Conservation (phyloP, 1,140 invertebrate species). For the Lepidurus packardi region DNA sequence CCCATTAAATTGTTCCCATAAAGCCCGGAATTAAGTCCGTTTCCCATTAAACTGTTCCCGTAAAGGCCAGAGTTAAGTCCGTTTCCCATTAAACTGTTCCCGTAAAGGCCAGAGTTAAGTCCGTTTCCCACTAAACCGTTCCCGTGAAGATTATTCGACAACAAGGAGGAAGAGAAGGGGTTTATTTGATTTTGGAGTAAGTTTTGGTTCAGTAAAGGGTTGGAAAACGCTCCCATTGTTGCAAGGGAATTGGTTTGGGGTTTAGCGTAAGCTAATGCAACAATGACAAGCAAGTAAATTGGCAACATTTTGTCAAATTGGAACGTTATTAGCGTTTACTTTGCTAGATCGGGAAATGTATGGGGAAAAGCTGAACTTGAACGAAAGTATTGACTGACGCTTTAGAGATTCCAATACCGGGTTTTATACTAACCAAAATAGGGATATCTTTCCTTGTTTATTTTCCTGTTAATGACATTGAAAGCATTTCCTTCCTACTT, state of each 20-base stretch:
- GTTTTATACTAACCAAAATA: background rate
- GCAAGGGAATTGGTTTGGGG: background rate
- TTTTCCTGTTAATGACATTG: conserved; percentile 19
- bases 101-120: background rate
- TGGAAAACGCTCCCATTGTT: background rate
- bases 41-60: background rate
- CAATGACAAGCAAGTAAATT: background rate
- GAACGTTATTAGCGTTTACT: too few species aligned
- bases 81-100: background rate
- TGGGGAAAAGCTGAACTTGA: too few species aligned
- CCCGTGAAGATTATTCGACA: background rate
- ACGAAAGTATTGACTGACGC: background rate
- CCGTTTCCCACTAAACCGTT: background rate
- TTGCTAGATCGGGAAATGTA: too few species aligned
- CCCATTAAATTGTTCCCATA: background rate
- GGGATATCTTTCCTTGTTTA: background rate
- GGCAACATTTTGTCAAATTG: background rate
- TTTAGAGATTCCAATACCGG: background rate
- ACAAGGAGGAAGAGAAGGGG: background rate
- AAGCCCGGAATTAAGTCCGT: background rate
- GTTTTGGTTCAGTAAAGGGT: background rate
- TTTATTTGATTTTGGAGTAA: background rate
- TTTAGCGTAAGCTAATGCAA: background rate
- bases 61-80: background rate
- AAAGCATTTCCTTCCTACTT: conserved; percentile 15